Base-by-base conservation (phyloP, 2,888 invertebrate genomes). In the Caenorhabditis wallacei region DNA sequence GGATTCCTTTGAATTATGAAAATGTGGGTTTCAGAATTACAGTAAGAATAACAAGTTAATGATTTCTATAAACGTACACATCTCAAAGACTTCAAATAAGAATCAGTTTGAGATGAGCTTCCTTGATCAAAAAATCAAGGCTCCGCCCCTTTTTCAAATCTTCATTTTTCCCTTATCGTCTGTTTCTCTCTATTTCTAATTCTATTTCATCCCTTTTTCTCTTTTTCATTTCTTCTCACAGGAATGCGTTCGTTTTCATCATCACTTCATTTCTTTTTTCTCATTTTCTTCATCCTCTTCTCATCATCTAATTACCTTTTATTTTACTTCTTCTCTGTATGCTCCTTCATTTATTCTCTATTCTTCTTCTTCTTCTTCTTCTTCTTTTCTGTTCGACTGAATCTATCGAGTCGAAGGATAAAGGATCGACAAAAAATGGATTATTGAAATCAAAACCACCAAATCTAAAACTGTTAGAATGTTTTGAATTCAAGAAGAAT, bases 401-500 rank as follows among this genome's bases (percentile, higher is more conserved):
- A 26, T 20, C 22, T 10, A 18, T 69, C 16, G 71, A 20, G 37
- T 37, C 53, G 22, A 43, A 43, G 8, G 61, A 46, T 4, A 61
- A 40, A 37, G 37, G 16, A 40, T 43, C 40, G 16, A 1, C 16
- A 22, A 61, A 61, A 10, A 30, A 13, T 30, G 46, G 46, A 30
- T 30, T n/a, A 0, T 57, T 30, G 20, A 37, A 2, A 11, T 48
- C 37, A 26, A 56, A 51, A 51, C 53, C 30, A 4, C 84, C 84
- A 20, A 84, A 84, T 75, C 8, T 79, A 22, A 76, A 81, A 51
- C 56, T 84, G n/a, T 20, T 84, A 56, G 72, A 84, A 72, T 84
- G 84, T 61, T 84, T 84, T 54, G 82, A 84, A 53, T 84, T 79
- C 66, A 79, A 84, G 56, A 82, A 82, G 53, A 82, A 84, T 30